Base-by-base conservation (phyloP, 2,797 vertebrate species). In the Bradypodion pumilum region DNA sequence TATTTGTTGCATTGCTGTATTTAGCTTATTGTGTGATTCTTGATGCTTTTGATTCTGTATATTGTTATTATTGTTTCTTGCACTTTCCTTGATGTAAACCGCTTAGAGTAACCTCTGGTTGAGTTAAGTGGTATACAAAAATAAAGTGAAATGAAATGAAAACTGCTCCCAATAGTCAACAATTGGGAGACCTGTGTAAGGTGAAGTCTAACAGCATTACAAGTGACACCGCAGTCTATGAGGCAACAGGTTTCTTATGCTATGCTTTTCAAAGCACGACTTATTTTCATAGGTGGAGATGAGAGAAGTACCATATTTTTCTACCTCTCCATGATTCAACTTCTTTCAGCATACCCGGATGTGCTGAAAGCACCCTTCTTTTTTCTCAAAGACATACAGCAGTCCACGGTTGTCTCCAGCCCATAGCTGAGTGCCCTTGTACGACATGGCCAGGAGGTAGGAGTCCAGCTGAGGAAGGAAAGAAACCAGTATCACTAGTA, bases 381-480 rank as follows among this genome's bases (percentile, higher is more conserved):
- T 91, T 93, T 97, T 95, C 91, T 97, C 95, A 9, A 98, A 98
- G 85, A 97, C 95, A 49, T 97, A 96, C 7, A 99, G 93, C 68
- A 94, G 93, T 40, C 98, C 98, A 1, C 92, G 94, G 93, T 96
- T 97, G 94, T 98, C 98, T 4, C 98, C 98, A 0, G 97, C 97
- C 98, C 98, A 98, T 12, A 98, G 93, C 90, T 98, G 97, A 21
- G 82, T 90, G 15, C 94, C 96, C n/a, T 92, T 94, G 95, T 97
- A 97, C 70, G 97, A 97, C 96, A 98, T 97, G 88, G 97, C 97
- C 66, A 97, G 94, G 88, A 98, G 94, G 88, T 97, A 99, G 35
- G 97, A 96, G 25, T 95, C 95, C 94, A 98, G 92, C 98, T 99
- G 83, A 1, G 10, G 59, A 65, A 74, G 25, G 59, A 44, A 70